phyloP scores from a whole-genome alignment of 1,140 invertebrate species.

The Eciton burchellii region DNA sequence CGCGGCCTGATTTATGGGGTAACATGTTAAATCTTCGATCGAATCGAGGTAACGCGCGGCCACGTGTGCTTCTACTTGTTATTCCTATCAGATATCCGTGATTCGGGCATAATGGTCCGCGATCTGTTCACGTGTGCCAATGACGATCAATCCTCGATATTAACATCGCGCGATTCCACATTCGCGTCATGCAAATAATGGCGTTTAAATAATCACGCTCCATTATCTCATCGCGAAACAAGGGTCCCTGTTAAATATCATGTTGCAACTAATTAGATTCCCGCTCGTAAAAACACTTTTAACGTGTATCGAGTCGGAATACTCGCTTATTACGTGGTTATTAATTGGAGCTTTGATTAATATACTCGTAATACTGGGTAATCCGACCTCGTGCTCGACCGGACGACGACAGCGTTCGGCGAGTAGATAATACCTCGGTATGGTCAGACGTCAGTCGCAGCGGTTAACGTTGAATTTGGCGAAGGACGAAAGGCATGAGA shows the following conservation, averaged over 20 bases:
- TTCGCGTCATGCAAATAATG: not conserved
- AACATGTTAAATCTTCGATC: constrained; percentile 49
- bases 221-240: not conserved
- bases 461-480: not conserved
- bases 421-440: not conserved
- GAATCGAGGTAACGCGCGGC: constrained; percentile 33
- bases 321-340: constrained; percentile 20
- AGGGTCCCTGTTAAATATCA: not conserved
- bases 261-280: constrained; percentile 23
- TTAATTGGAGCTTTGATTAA: constrained; percentile 34
- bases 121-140: constrained; percentile 23
- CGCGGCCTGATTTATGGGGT: constrained; percentile 40
- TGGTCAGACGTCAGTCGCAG: not conserved
- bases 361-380: constrained; percentile 18
- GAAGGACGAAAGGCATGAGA: not conserved
- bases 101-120: constrained; percentile 23
- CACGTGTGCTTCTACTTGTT: constrained; percentile 19
- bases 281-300: not conserved
- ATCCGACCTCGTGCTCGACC: not conserved
- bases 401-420: too few relatives aligned
- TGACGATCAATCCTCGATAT: constrained; percentile 24
- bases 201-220: not conserved
- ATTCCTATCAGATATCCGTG: constrained; percentile 19
- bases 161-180: constrained; percentile 13
- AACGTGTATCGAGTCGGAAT: not conserved